These are phyloP conservation scores for Bombus affinis DNA, from an alignment of 1,140 invertebrate species.

Conservation along the genomic window DNA sequence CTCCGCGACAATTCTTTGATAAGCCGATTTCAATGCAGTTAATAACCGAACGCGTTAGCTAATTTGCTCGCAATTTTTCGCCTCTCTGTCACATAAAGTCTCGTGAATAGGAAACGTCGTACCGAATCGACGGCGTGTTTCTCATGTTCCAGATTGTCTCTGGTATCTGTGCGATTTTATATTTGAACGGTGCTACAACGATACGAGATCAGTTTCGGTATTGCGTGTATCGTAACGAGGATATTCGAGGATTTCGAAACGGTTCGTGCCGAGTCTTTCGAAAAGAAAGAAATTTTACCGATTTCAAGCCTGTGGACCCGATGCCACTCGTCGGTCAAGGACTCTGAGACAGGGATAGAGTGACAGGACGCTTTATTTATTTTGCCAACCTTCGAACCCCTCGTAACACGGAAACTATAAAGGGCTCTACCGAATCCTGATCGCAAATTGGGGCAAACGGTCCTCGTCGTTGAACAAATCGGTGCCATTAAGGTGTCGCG, in stretches of 20 bases:
- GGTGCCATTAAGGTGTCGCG: slow-evolving; percentile 35
- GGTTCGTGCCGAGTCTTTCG: neutral
- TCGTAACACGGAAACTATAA: neutral
- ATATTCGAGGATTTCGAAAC: slow-evolving; percentile 25
- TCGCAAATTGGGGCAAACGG: slow-evolving; percentile 33
- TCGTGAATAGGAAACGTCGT: neutral
- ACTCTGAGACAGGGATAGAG: slow-evolving; percentile 14
- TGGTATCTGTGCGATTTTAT: no score
- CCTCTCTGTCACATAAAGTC: neutral
- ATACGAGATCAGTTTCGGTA: neutral
- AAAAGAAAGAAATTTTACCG: slow-evolving; percentile 47
- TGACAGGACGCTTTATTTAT: slow-evolving; percentile 60
- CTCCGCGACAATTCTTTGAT: neutral
- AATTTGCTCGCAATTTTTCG: neutral
- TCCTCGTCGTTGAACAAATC: slow-evolving; percentile 54
- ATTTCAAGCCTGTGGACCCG: slow-evolving; percentile 11
- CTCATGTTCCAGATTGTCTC: no score
- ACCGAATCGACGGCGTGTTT: no score
- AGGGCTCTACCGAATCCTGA: slow-evolving; percentile 9
- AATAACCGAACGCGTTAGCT: neutral
- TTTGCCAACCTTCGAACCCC: slow-evolving; percentile 57
- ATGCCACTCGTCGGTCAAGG: neutral
- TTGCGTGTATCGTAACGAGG: slow-evolving; percentile 10
- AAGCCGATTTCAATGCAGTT: neutral
- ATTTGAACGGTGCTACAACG: no score